A percentile compares a stretch with the other conserved stretches of the same genome.
Conservation (phyloP, 1,140 invertebrate genomes). For the Cylas formicarius region DNA sequence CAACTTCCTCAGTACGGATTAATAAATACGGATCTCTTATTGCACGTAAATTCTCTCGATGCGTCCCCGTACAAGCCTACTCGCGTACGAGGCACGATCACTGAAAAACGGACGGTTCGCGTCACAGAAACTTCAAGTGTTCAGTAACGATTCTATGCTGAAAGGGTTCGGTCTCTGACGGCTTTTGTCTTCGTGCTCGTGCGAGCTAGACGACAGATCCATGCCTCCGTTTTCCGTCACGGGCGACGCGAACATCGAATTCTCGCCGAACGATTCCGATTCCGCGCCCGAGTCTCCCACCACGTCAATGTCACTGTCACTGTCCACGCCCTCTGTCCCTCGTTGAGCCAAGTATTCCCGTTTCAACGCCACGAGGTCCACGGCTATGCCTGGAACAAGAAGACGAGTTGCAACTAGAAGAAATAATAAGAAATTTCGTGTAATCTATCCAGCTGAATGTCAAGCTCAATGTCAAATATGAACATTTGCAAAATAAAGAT, state of each 20-base stretch:
- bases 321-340: constrained; percentile 54
- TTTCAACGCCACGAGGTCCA: constrained; percentile 79
- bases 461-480: no score
- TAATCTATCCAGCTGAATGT: no score
- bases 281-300: constrained; percentile 64
- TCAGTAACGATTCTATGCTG: constrained; percentile 76
- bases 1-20: no score
- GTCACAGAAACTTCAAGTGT: constrained; percentile 31
- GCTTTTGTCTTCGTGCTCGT: constrained; percentile 48
- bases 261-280: constrained; percentile 46
- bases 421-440: no score
- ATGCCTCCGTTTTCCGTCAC: constrained; percentile 37
- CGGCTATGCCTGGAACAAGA: constrained; percentile 52
- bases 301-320: constrained; percentile 56
- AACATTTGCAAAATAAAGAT: no score
- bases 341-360: constrained; percentile 69
- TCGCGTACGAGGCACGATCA: no score
- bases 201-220: constrained; percentile 35
- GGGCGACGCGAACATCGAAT: constrained; percentile 34
- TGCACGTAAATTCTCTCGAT: no score
- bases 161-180: constrained; percentile 62
- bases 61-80: no score
- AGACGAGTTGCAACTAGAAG: no score
- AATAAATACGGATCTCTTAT: no score
- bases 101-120: no score